These are phyloP conservation scores for Mylabris sibirica DNA, from an alignment of 2,888 invertebrate genomes.

Conservation along the genomic window DNA sequence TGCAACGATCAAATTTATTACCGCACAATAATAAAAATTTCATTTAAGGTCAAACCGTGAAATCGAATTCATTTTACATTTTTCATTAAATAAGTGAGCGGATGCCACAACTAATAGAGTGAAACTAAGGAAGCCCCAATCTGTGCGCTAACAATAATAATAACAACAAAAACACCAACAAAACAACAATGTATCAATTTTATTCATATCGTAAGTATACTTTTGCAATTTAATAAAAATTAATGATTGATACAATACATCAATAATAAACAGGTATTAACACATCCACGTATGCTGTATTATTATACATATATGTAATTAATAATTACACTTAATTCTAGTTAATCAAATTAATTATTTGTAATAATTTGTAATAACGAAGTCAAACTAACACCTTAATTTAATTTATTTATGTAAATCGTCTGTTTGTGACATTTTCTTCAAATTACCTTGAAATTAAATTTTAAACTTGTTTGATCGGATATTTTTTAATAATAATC, in stretches of 20 bases:
- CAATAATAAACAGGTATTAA: no score
- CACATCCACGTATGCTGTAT: no score
- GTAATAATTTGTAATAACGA: not conserved
- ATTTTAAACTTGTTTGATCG: not conserved
- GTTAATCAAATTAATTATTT: not conserved
- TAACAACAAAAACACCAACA: not conserved
- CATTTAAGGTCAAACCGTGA: constrained; percentile 4
- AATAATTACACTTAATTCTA: not conserved
- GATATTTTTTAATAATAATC: not conserved
- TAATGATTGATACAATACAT: not conserved
- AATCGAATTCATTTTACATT: not conserved
- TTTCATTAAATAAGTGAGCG: not conserved
- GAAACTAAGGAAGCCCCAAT: not conserved
- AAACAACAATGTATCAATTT: not conserved
- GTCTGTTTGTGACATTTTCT: not conserved
- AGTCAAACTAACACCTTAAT: not conserved
- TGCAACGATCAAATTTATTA: constrained; percentile 1
- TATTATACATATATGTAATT: no score
- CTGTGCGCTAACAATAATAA: not conserved
- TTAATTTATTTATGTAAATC: not conserved
- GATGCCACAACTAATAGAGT: not conserved
- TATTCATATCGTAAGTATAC: not conserved
- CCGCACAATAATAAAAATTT: not conserved
- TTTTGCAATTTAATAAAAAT: not conserved
- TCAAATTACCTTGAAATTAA: not conserved